Evolutionary conservation across 2,797 vertebrate species (phyloP).

Genomic region (Remorina albescens): DNA sequence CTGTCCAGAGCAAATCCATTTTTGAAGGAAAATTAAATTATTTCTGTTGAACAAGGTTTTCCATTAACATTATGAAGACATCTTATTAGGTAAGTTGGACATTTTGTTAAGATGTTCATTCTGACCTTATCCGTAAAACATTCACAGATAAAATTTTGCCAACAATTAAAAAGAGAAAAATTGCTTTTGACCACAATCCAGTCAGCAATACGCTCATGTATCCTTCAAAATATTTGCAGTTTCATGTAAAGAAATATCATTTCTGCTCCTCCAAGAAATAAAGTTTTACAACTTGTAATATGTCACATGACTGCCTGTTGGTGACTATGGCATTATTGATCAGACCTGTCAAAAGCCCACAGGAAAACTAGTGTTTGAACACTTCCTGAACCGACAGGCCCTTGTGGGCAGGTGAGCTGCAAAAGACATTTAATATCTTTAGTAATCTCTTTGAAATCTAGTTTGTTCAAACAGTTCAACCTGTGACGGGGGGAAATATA

Average conservation of each 20-base stretch:
- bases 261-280: conserved; percentile 8
- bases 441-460: conserved; percentile 46
- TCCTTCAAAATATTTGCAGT: not conserved
- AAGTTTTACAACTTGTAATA: conserved; percentile 44
- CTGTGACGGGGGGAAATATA: conserved; percentile 43
- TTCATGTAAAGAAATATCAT: not conserved
- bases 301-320: conserved; percentile 22
- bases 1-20: not conserved
- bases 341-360: conserved; percentile 50
- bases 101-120: not conserved
- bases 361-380: conserved; percentile 45
- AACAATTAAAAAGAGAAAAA: not conserved
- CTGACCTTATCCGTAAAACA: not conserved
- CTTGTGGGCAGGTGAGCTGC: conserved; percentile 37
- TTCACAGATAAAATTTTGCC: not conserved
- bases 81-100: not conserved
- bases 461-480: conserved; percentile 69
- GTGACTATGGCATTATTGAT: conserved; percentile 60
- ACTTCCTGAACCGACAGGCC: conserved; percentile 29
- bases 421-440: conserved; percentile 43
- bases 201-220: not conserved
- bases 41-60: not conserved
- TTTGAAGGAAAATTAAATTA: not conserved
- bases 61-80: not conserved
- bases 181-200: not conserved